These are phyloP conservation scores for Dinocampus coccinellae DNA, from an alignment of 2,888 invertebrate species.

Conservation along the genomic window DNA sequence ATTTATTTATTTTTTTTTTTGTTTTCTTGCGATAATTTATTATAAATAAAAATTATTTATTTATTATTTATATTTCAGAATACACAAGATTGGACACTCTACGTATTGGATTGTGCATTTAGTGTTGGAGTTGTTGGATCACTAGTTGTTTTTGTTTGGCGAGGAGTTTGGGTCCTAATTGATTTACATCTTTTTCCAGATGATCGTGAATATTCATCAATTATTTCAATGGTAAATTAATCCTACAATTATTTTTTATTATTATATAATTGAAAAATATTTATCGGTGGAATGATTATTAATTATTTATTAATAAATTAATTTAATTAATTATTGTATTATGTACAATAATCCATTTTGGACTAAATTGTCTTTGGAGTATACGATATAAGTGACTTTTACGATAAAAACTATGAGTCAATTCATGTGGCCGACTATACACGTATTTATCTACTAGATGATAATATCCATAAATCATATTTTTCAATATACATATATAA, in stretches of 20 bases:
- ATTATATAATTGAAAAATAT: no score
- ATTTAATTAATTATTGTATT: neutral
- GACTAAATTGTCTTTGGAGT: no score
- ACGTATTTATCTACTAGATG: no score
- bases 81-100: slow-evolving; percentile 78
- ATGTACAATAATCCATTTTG: neutral
- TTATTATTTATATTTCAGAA: slow-evolving; percentile 76
- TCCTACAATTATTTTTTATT: neutral
- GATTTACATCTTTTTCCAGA: slow-evolving; percentile 86
- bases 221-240: slow-evolving; percentile 83
- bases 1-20: neutral
- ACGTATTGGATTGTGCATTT: slow-evolving; percentile 87
- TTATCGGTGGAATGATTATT: neutral
- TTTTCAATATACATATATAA: neutral
- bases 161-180: slow-evolving; percentile 86
- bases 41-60: no score
- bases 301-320: neutral
- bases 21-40: neutral
- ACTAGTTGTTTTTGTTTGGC: slow-evolving; percentile 89
- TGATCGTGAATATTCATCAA: slow-evolving; percentile 77
- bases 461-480: no score
- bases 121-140: slow-evolving; percentile 88
- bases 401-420: neutral
- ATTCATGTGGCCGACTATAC: neutral
- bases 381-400: no score